Conservation (phyloP, 2,113 vertebrate species). For the Orycteropus afer region DNA sequence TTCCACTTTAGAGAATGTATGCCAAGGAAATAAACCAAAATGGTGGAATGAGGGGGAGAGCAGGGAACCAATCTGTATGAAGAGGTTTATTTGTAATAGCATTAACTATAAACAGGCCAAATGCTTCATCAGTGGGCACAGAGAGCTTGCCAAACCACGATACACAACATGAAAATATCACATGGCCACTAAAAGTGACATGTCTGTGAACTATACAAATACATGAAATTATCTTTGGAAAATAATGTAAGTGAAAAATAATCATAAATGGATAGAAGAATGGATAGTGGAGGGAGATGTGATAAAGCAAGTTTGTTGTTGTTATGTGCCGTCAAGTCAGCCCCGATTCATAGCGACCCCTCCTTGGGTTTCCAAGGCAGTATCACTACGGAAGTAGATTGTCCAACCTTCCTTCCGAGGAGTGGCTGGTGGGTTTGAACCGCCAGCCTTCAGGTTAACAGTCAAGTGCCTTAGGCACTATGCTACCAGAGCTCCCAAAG, state of each 20-base stretch:
- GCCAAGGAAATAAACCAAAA: slow-evolving; percentile 32
- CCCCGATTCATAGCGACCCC: too few relatives aligned
- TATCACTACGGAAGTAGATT: too few relatives aligned
- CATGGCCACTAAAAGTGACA: neutral
- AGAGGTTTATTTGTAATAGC: neutral
- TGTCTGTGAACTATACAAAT: neutral
- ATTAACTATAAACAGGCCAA: neutral
- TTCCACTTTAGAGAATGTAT: neutral
- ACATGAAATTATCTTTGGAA: neutral
- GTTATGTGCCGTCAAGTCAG: too few relatives aligned
- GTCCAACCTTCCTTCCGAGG: too few relatives aligned
- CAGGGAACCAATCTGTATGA: neutral
- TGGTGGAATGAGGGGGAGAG: rapidly evolving
- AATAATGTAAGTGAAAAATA: slow-evolving; percentile 21
- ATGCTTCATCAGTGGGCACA: neutral
- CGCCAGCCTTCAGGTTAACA: too few relatives aligned
- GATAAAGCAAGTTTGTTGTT: neutral
- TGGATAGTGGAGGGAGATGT: neutral
- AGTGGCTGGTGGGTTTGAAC: too few relatives aligned
- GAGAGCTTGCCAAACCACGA: neutral
- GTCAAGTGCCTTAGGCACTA: too few relatives aligned
- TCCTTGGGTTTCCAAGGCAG: too few relatives aligned
- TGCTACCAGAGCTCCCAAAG: too few relatives aligned
- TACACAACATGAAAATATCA: neutral
- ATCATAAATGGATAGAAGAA: neutral